These are phyloP conservation scores for Pseudomyrmex sp. DNA, from an alignment of 1,140 invertebrate species.

Conservation along the genomic window DNA sequence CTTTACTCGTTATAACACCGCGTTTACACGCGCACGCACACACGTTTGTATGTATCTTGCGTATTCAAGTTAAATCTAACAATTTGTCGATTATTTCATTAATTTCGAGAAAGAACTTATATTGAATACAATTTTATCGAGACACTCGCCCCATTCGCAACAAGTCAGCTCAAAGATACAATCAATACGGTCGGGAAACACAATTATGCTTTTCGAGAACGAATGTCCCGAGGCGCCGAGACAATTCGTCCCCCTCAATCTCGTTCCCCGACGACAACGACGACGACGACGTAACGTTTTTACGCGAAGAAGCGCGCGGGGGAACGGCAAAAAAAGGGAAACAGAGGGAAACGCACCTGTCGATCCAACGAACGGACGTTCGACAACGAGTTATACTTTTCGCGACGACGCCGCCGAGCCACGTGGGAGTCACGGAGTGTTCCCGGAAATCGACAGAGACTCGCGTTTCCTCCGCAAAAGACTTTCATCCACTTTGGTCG, in stretches of 20 bases:
- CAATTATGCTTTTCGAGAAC: constrained; percentile 27
- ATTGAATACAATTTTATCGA: background rate
- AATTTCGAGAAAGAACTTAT: background rate
- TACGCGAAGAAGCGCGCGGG: constrained; percentile 27
- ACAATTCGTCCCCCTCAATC: constrained; percentile 21
- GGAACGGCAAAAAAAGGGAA: constrained; percentile 34
- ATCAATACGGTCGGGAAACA: constrained; percentile 9
- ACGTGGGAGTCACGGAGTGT: constrained; percentile 75
- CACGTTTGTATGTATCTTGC: too few species aligned
- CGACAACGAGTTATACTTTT: constrained; percentile 81
- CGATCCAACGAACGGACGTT: constrained; percentile 79
- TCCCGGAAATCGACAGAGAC: constrained; percentile 66
- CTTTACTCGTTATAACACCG: background rate
- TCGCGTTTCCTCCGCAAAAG: constrained; percentile 22
- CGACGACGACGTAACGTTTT: constrained; percentile 37
- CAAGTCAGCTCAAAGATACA: constrained; percentile 4
- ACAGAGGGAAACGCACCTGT: constrained; percentile 65
- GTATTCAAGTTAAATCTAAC: too few species aligned
- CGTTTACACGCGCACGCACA: too few species aligned
- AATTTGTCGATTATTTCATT: background rate
- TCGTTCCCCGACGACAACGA: background rate
- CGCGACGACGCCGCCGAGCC: constrained; percentile 73
- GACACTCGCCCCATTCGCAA: background rate
- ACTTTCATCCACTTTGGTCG: constrained; percentile 44
- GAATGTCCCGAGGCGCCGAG: constrained; percentile 13